Base-by-base conservation (phyloP, 2,797 vertebrate genomes). In the Lacerta viridis region DNA sequence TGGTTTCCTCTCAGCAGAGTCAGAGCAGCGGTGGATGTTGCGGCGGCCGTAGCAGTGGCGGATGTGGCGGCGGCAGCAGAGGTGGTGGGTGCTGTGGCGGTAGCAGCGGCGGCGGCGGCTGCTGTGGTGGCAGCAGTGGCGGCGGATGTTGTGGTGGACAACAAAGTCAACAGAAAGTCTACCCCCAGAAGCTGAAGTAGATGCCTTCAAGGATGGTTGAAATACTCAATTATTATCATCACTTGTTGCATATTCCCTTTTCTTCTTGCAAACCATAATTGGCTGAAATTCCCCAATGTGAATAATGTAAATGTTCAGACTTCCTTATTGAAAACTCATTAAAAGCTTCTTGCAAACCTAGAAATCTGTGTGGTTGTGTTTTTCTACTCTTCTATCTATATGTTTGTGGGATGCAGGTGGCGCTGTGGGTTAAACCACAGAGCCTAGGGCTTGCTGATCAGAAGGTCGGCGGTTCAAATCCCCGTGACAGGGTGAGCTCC, bases 171-270 rank as follows among this genome's bases (percentile, higher is more conserved):
- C 55, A 64, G 74, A 77, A 77, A 27, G 29, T 64, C 27, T n/a
- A 0, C 27, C 59, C 84, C 7, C 84, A 77, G 72, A 64, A 88
- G 72, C 55, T 76, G 59, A 88, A 88, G 87, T 88, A 88, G 87
- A 88, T 88, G 59, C 41, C 46, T 55, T 55, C 50, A 55, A 55
- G 50, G 50, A 55, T 55, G 4, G 13, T 15, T 55, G 50, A 55
- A 55, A 55, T 55, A 55, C 13, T 55, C 50, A 1, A 15, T 55
- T 55, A 55, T 55, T 55, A 55, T 55, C 50, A 55, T 1, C 13
- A 4, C 50, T 55, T 55, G 1, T 55, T 55, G 50, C 50, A 55
- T 55, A 15, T 15, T 3, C 80, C 50, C 15, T 36, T 39, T 43
- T 4, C 15, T 77, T 76, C n/a, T 36, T 29, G 8, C 29, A 18